These are phyloP conservation scores for Motacilla alba DNA, from an alignment of 2,113 vertebrate species.

Conservation along the genomic window DNA sequence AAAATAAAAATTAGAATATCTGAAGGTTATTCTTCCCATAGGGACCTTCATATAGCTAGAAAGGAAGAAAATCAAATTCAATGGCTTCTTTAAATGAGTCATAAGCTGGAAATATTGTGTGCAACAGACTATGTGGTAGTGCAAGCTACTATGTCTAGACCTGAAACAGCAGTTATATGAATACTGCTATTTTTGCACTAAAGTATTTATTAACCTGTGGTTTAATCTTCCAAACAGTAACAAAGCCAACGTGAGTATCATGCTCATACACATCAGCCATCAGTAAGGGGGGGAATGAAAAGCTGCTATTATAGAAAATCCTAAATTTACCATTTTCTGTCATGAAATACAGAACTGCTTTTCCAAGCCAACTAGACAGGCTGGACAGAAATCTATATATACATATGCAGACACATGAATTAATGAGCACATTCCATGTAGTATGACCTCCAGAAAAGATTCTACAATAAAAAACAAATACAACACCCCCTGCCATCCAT, in stretches of 20 bases:
- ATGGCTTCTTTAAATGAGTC: not conserved
- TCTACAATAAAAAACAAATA: not conserved
- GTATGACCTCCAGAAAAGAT: not conserved
- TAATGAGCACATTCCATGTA: not conserved
- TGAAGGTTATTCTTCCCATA: not conserved
- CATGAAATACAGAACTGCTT: not conserved
- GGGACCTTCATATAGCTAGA: not conserved
- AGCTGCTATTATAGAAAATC: not conserved
- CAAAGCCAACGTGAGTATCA: not conserved
- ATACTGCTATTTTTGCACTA: not conserved
- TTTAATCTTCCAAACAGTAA: not conserved
- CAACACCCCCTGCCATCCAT: not conserved
- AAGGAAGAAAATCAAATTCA: not conserved
- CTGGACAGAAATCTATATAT: not conserved
- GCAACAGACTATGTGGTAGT: not conserved
- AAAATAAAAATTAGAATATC: not conserved
- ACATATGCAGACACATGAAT: not conserved
- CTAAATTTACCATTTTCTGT: not conserved
- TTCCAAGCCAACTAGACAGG: not conserved
- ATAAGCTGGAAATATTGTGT: not conserved
- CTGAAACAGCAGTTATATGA: not conserved
- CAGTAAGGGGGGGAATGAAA: not conserved
- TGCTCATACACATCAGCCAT: not conserved
- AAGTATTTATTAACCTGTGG: not conserved
- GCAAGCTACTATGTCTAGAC: not conserved